phyloP scores from a whole-genome alignment of 2,113 vertebrate species.

The Ptilorrhoa leucosticta region DNA sequence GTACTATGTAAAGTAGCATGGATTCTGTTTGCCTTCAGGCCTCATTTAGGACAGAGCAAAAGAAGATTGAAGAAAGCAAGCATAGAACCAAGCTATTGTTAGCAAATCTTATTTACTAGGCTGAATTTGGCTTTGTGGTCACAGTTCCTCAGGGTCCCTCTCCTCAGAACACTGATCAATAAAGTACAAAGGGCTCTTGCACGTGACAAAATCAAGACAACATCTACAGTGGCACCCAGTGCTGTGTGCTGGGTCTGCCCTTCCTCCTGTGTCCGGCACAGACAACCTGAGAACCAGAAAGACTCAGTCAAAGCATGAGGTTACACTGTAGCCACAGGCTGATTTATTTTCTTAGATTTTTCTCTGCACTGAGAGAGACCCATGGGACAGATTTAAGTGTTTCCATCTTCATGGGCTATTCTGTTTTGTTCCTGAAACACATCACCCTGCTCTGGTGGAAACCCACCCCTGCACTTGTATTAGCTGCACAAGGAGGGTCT shows the following conservation, averaged over 20 bases:
- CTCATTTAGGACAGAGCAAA: background rate
- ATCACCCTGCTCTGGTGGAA: background rate
- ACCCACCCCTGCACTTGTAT: rapidly evolving
- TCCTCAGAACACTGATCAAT: background rate
- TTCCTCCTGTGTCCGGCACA: background rate
- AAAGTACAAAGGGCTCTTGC: background rate
- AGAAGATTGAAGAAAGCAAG: background rate
- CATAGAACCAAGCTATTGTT: background rate
- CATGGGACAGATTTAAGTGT: background rate
- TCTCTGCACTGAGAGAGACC: background rate
- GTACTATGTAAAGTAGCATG: background rate
- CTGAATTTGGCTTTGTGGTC: background rate
- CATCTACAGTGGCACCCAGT: background rate
- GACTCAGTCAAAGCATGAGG: background rate
- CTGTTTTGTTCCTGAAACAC: background rate
- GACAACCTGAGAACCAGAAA: background rate
- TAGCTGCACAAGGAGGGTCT: background rate
- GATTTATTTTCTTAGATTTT: background rate
- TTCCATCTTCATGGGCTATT: background rate
- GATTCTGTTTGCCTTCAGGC: background rate
- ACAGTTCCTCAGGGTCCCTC: background rate
- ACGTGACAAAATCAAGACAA: background rate
- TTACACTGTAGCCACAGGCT: background rate
- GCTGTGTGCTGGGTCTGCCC: background rate
- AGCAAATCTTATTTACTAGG: background rate